These are phyloP conservation scores for Pyrocephalus nanus DNA, from an alignment of 2,797 vertebrate species.

Conservation along the genomic window DNA sequence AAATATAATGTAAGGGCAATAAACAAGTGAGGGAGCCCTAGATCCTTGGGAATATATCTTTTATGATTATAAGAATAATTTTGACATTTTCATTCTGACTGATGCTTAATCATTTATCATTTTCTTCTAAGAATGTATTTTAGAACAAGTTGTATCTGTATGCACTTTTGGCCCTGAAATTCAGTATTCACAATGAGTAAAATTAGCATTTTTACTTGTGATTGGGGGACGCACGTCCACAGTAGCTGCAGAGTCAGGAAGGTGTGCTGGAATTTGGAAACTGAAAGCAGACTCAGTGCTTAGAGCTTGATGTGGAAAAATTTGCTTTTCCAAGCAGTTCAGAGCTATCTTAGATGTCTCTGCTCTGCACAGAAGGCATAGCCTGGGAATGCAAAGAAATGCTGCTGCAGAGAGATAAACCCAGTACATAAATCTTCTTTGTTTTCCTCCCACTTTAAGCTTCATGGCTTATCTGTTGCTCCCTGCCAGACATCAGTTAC, in stretches of 20 bases:
- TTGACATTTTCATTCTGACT: neutral
- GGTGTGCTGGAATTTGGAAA: neutral
- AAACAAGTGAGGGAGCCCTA: neutral
- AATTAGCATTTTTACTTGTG: neutral
- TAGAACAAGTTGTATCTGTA: neutral
- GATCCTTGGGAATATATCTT: neutral
- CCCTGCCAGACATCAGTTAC: neutral
- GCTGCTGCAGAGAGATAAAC: neutral
- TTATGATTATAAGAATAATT: neutral
- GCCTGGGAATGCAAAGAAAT: neutral
- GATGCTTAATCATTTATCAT: neutral
- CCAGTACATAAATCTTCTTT: neutral
- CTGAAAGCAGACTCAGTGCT: neutral
- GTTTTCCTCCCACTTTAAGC: neutral
- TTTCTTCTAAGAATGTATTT: neutral
- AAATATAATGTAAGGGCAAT: neutral
- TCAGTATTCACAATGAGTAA: neutral
- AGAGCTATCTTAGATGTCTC: neutral
- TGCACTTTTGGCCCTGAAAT: neutral
- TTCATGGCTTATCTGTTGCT: neutral
- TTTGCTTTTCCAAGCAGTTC: neutral
- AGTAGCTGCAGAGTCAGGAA: neutral
- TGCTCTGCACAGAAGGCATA: neutral
- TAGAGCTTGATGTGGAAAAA: neutral
- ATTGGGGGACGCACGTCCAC: accelerated